phyloP scores from a whole-genome alignment of 2,888 invertebrate species.

The Hedychridium roseum region DNA sequence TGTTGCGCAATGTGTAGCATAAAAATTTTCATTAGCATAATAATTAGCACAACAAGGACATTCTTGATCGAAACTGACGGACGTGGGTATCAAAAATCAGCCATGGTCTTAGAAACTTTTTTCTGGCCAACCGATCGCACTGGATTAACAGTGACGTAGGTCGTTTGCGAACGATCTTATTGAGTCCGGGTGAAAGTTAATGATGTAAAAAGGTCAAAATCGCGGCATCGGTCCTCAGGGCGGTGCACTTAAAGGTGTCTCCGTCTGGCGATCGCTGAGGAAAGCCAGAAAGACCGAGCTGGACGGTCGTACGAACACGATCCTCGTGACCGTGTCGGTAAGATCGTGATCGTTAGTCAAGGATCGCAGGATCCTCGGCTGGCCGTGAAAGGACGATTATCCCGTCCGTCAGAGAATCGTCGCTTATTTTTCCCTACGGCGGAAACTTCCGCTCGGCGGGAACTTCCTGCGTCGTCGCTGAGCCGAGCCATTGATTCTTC shows the following conservation, averaged over 20 bases:
- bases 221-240: neutral
- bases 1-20: no score
- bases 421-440: neutral
- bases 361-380: conserved; percentile 3
- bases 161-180: neutral
- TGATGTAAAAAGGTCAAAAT: neutral
- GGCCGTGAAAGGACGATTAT: neutral
- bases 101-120: no score
- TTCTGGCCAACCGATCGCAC: no score
- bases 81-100: no score
- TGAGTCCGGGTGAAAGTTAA: neutral
- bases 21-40: no score
- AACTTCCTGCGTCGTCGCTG: no score
- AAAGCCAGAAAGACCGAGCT: conserved; percentile 31
- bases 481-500: no score
- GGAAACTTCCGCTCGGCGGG: no score
- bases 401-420: neutral
- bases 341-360: conserved; percentile 24
- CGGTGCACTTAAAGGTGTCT: conserved; percentile 45
- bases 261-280: conserved; percentile 53
- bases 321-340: conserved; percentile 37
- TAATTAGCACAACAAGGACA: no score
- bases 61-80: no score
- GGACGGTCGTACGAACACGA: neutral
- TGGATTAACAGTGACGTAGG: no score